Evolutionary conservation across 2,888 invertebrate genomes (phyloP).

Genomic region (Drosophila lacicola): DNA sequence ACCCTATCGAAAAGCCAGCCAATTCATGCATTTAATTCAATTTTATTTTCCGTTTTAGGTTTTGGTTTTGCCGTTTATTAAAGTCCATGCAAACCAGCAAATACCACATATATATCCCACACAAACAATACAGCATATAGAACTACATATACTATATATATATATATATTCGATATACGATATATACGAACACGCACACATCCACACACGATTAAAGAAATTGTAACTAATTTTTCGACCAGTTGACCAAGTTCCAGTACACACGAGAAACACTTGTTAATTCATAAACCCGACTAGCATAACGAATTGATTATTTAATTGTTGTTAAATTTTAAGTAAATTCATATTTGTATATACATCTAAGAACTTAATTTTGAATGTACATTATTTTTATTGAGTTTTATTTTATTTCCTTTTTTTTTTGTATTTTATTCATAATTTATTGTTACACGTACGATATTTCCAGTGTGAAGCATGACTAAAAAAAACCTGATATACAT

Average conservation of each 20-base stretch:
- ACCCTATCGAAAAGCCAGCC: conserved; percentile 19
- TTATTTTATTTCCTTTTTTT: conserved; percentile 17
- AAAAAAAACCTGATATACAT: conserved; percentile 21
- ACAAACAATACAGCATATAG: conserved; percentile 43
- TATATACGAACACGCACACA: conserved; percentile 30
- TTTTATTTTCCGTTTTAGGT: conserved; percentile 75
- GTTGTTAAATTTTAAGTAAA: conserved; percentile 51
- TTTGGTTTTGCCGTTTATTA: conserved; percentile 80
- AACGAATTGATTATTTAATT: conserved; percentile 32
- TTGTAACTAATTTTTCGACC: conserved; percentile 26
- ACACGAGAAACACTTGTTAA: conserved; percentile 42
- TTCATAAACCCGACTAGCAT: conserved; percentile 24
- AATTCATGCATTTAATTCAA: conserved; percentile 52
- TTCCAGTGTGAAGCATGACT: conserved; percentile 45
- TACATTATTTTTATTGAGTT: conserved; percentile 38
- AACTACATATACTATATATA: conserved; percentile 25
- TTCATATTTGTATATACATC: conserved; percentile 29
- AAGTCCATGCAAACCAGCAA: conserved; percentile 67
- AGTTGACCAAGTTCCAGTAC: conserved; percentile 41
- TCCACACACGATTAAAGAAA: conserved; percentile 17
- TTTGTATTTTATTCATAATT: conserved; percentile 20
- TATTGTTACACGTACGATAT: conserved; percentile 23
- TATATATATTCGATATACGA: conserved; percentile 1
- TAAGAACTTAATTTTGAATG: conserved; percentile 35
- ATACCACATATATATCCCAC: conserved; percentile 54